Evolutionary conservation across 2,113 vertebrate genomes (phyloP).

Genomic region (Quiscalus mexicanus): DNA sequence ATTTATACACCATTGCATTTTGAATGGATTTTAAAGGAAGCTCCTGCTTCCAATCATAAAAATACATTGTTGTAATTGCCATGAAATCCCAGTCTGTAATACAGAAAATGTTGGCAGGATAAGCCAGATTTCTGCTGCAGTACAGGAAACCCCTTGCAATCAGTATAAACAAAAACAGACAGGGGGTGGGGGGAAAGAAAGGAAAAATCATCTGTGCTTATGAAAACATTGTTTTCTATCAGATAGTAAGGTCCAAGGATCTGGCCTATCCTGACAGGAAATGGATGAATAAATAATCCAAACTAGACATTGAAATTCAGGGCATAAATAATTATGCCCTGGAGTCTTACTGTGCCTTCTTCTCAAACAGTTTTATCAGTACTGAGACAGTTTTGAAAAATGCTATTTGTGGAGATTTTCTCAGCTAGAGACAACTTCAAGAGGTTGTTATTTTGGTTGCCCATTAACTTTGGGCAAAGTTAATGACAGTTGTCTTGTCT

Average conservation of each 20-base stretch:
- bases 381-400: neutral
- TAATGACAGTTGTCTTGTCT: neutral
- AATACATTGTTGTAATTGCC: neutral
- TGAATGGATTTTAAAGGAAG: neutral
- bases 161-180: neutral
- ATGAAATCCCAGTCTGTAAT: neutral
- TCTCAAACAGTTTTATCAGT: neutral
- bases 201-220: neutral
- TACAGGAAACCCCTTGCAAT: neutral
- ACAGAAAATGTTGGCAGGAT: neutral
- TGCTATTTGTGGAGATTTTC: neutral
- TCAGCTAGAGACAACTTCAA: neutral
- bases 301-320: neutral
- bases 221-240: neutral
- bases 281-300: neutral
- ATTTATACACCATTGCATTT: neutral
- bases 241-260: neutral
- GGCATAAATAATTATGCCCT: neutral
- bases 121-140: neutral
- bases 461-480: neutral
- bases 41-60: neutral
- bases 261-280: neutral
- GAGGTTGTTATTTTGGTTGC: neutral
- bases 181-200: neutral
- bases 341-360: neutral